A percentile compares a stretch with the other conserved stretches of the same genome.
phyloP scores from a whole-genome alignment of 2,113 vertebrate genomes.

The Pelecanoides urinatrix region DNA sequence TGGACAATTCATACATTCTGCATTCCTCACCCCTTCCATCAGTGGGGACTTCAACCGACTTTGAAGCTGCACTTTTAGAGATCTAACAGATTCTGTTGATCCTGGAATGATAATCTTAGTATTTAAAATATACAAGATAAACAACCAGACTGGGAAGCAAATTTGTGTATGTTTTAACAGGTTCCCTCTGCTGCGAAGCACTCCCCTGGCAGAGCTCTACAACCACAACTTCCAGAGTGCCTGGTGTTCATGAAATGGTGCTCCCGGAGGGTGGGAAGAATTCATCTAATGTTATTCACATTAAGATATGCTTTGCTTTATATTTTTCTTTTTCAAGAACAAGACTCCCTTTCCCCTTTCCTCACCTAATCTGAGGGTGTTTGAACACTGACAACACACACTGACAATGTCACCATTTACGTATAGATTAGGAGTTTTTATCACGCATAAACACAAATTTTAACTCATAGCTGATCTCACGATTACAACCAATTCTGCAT shows the following conservation, averaged over 20 bases:
- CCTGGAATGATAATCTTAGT: background rate
- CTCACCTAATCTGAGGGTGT: background rate
- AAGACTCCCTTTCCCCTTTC: background rate
- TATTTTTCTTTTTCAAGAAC: background rate
- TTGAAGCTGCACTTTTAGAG: background rate
- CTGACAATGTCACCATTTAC: background rate
- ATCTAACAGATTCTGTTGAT: background rate
- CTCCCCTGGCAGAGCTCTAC: background rate
- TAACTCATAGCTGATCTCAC: background rate
- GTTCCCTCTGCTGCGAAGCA: background rate
- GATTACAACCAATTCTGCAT: background rate
- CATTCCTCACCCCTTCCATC: background rate
- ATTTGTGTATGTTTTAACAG: background rate
- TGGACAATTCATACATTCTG: accelerated
- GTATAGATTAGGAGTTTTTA: background rate
- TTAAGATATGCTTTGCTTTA: background rate
- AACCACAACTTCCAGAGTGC: background rate
- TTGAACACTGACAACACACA: background rate
- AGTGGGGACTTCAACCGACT: background rate
- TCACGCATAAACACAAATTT: background rate
- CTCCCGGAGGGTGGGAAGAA: background rate
- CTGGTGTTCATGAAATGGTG: accelerated
- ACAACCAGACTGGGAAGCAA: background rate
- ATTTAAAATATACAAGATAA: background rate
- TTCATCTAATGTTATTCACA: background rate